Conservation (phyloP, 2,888 invertebrate species). For the Galerucella nymphaeae region DNA sequence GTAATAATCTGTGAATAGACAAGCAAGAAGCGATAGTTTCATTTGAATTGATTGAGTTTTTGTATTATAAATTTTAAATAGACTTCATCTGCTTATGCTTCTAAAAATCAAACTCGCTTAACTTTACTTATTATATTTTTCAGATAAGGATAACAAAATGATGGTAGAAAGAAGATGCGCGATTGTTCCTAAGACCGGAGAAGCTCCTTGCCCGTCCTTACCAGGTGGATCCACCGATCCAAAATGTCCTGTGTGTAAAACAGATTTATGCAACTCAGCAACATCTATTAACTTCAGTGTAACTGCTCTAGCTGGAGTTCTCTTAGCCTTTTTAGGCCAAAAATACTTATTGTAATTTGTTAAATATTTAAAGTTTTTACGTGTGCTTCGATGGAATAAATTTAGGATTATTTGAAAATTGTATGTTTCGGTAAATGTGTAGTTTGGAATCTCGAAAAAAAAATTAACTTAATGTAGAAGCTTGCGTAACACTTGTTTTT, state of each 20-base stretch:
- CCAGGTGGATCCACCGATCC: constrained; percentile 28
- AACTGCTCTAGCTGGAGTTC: constrained; percentile 29
- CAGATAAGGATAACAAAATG: constrained; percentile 31
- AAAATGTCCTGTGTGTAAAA: constrained; percentile 34
- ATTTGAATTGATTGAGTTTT: too few relatives aligned
- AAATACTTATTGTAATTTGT: constrained; percentile 27
- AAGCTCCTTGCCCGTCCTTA: constrained; percentile 20
- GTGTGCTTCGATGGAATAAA: not conserved
- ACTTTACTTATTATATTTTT: constrained; percentile 15
- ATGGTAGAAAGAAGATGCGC: constrained; percentile 32
- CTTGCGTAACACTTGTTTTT: constrained; percentile 10
- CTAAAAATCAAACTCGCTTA: too few relatives aligned
- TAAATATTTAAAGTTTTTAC: constrained; percentile 9
- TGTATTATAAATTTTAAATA: too few relatives aligned
- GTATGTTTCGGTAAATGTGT: constrained; percentile 18
- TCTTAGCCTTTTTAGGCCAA: constrained; percentile 30
- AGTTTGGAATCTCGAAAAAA: not conserved
- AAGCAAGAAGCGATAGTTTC: too few relatives aligned
- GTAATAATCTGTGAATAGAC: too few relatives aligned
- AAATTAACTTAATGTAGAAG: constrained; percentile 5
- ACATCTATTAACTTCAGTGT: constrained; percentile 32
- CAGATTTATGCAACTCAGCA: constrained; percentile 41
- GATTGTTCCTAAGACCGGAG: constrained; percentile 1
- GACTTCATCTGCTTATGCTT: too few relatives aligned
- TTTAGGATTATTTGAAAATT: constrained; percentile 12